Evolutionary conservation across 1,140 invertebrate genomes (phyloP).

Genomic region (Temnothorax longispinosus): DNA sequence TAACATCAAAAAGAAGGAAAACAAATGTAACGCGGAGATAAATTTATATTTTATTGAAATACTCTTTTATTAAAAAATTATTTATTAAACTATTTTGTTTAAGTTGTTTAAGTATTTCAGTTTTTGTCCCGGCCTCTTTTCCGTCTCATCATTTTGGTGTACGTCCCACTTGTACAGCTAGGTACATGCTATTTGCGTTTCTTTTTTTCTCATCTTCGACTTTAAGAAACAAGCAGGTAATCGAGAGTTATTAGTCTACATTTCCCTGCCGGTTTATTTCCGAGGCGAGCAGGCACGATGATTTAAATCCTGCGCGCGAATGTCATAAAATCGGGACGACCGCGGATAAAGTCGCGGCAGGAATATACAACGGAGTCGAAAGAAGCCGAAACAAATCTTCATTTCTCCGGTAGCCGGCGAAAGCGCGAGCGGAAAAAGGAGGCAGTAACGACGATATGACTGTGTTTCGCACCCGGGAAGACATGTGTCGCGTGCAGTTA

Average conservation of each 20-base stretch:
- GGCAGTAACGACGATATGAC: conserved; percentile 64
- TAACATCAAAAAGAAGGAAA: neutral
- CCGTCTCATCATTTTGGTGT: neutral
- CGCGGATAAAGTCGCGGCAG: conserved; percentile 29
- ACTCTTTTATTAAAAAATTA: neutral
- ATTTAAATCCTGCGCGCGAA: conserved; percentile 56
- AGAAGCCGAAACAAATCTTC: conserved; percentile 82
- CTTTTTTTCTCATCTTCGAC: neutral
- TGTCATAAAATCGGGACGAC: conserved; percentile 34
- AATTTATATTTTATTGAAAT: neutral
- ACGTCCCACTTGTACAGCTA: neutral
- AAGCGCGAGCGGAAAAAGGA: conserved; percentile 44
- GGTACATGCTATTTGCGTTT: neutral
- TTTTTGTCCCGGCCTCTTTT: neutral
- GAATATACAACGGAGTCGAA: conserved; percentile 65
- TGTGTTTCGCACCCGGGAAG: conserved; percentile 77
- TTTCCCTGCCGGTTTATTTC: conserved; percentile 13
- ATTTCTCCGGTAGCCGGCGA: conserved; percentile 72
- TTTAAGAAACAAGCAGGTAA: conserved; percentile 15
- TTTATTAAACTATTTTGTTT: neutral
- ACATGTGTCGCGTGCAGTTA: conserved; percentile 85
- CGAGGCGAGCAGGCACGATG: neutral
- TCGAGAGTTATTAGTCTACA: conserved; percentile 52
- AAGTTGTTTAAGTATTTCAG: neutral
- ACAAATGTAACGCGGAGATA: neutral